phyloP scores from a whole-genome alignment of 2,797 vertebrate species.

The Brotula barbata region DNA sequence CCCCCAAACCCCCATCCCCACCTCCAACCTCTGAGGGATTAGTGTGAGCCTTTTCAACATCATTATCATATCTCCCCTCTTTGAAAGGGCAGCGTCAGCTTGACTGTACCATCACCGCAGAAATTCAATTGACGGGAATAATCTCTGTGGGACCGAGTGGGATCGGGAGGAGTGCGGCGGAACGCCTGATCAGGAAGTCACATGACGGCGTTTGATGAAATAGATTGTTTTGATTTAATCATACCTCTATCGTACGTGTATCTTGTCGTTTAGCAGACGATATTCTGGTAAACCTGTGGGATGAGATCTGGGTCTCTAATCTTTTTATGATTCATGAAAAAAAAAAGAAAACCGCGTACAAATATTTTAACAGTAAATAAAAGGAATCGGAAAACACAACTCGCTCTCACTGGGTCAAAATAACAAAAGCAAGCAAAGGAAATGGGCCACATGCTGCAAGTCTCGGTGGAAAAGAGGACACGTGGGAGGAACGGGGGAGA shows the following conservation, averaged over 20 bases:
- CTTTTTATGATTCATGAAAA: background rate
- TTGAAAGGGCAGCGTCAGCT: conserved; percentile 63
- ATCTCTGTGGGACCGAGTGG: conserved; percentile 30
- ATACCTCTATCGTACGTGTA: too few species aligned
- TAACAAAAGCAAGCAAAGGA: conserved; percentile 56
- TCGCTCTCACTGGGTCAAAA: conserved; percentile 48
- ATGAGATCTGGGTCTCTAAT: background rate
- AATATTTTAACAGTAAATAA: background rate
- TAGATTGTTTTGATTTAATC: background rate
- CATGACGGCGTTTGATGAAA: background rate
- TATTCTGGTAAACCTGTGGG: background rate
- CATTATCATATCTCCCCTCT: conserved; percentile 68
- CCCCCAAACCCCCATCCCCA: conserved; percentile 25
- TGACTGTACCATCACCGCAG: conserved; percentile 28
- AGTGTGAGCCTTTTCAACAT: conserved; percentile 62
- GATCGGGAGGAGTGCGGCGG: conserved; percentile 16
- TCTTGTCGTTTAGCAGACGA: background rate
- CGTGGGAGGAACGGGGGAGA: conserved; percentile 50
- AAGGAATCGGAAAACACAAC: conserved; percentile 28
- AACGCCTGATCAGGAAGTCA: conserved; percentile 30
- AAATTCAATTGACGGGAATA: conserved; percentile 48
- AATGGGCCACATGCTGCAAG: conserved; percentile 40
- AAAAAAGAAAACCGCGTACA: background rate
- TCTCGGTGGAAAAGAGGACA: conserved; percentile 63
- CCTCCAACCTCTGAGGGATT: conserved; percentile 62